Evolutionary conservation across 2,888 invertebrate species (phyloP).

Genomic region (Micropterix aruncella): DNA sequence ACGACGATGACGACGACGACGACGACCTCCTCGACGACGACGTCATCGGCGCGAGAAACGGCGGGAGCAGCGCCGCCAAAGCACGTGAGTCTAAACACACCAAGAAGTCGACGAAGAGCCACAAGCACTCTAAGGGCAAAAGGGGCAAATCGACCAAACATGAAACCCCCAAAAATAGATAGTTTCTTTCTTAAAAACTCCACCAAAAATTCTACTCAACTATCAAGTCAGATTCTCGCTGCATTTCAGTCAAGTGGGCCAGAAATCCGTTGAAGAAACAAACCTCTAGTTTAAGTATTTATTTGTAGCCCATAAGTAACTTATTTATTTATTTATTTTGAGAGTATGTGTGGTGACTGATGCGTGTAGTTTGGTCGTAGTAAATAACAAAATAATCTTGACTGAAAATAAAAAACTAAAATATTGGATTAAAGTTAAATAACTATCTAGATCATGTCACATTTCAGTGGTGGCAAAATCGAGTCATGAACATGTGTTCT

Average conservation of each 20-base stretch:
- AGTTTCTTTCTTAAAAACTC: slow-evolving; percentile 20
- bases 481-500: background rate
- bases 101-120: slow-evolving; percentile 28
- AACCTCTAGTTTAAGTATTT: slow-evolving; percentile 42
- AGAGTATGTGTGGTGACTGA: slow-evolving; percentile 37
- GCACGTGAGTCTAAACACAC: slow-evolving; percentile 80
- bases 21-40: slow-evolving; percentile 48
- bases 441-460: slow-evolving; percentile 46
- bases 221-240: too few relatives aligned
- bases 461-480: slow-evolving; percentile 39
- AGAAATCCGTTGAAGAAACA: too few relatives aligned
- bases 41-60: slow-evolving; percentile 48
- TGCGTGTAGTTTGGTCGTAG: slow-evolving; percentile 12
- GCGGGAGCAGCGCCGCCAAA: slow-evolving; percentile 29
- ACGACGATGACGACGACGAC: slow-evolving; percentile 48
- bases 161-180: slow-evolving; percentile 42
- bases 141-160: slow-evolving; percentile 22
- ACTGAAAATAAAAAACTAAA: slow-evolving; percentile 21
- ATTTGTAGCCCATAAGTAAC: slow-evolving; percentile 26
- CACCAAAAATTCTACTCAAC: background rate
- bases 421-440: slow-evolving; percentile 39
- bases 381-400: slow-evolving; percentile 6
- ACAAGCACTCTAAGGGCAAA: slow-evolving; percentile 24
- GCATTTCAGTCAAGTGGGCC: too few relatives aligned
- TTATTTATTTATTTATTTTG: slow-evolving; percentile 47